Conservation (phyloP, 2,888 invertebrate species). For the Schizotus pectinicornis region DNA sequence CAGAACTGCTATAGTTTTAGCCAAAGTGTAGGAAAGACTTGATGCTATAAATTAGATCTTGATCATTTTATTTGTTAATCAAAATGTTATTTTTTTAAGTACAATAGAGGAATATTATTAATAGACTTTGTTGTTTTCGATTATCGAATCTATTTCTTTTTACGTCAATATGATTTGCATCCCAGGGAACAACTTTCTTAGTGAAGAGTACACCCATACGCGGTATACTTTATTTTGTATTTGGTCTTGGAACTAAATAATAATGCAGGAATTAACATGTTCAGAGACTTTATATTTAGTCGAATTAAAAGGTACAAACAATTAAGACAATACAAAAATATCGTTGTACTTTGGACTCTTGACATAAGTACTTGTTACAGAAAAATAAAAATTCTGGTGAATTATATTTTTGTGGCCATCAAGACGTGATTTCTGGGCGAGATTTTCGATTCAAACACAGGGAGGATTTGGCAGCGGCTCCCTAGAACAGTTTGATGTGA, state of each 20-base stretch:
- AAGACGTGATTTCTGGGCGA: slow-evolving; percentile 50
- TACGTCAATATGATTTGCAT: no score
- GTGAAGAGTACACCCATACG: no score
- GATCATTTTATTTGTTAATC: slow-evolving; percentile 1
- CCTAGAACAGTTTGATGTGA: slow-evolving; percentile 18
- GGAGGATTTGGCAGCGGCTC: slow-evolving; percentile 38
- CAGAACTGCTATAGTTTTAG: slow-evolving; percentile 69
- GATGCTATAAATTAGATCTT: slow-evolving; percentile 5
- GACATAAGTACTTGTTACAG: no score
- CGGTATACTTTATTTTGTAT: no score
- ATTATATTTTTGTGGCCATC: slow-evolving; percentile 29
- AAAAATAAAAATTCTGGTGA: background rate
- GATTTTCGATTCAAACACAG: slow-evolving; percentile 45
- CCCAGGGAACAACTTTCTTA: no score
- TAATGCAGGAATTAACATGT: no score
- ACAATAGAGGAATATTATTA: background rate
- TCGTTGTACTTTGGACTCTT: no score
- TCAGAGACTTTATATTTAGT: no score
- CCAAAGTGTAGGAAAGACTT: slow-evolving; percentile 31
- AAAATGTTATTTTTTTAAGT: slow-evolving; percentile 17
- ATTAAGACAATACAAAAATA: no score
- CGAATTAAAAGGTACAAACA: no score
- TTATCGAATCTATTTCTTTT: no score
- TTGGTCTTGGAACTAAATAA: no score
- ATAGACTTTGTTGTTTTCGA: background rate